These are phyloP conservation scores for Junonia oenone DNA, from an alignment of 2,888 invertebrate species.

Conservation along the genomic window DNA sequence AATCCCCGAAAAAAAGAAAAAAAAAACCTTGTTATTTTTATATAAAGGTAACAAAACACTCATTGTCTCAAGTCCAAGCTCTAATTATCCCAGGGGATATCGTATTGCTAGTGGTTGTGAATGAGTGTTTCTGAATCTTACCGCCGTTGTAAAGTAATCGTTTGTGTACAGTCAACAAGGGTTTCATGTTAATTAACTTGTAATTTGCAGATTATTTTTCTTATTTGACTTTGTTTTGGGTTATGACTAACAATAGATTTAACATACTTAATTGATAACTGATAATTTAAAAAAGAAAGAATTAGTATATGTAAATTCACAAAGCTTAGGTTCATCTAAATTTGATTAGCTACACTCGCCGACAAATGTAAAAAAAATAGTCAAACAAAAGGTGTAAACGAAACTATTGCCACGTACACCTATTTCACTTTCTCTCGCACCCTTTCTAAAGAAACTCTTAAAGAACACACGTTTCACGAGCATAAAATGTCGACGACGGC, in stretches of 20 bases:
- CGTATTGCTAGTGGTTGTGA: constrained; percentile 41
- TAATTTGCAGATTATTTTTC: no score
- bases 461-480: background rate
- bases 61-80: constrained; percentile 44
- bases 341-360: no score
- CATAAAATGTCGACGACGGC: constrained; percentile 24
- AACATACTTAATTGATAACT: no score
- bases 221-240: no score
- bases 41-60: constrained; percentile 30
- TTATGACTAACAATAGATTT: no score
- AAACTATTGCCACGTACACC: background rate
- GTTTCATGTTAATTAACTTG: no score
- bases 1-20: constrained; percentile 27
- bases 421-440: no score
- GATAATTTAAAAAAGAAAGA: no score
- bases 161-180: constrained; percentile 61
- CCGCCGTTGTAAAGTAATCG: constrained; percentile 50
- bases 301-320: no score
- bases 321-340: no score
- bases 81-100: constrained; percentile 59
- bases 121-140: constrained; percentile 61
- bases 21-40: constrained; percentile 20
- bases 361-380: no score
- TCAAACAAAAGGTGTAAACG: background rate
- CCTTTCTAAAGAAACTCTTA: background rate